Percentiles rank a stretch among this genome's conserved stretches.
phyloP scores from a whole-genome alignment of 2,113 vertebrate genomes.

The Hyla sarda region DNA sequence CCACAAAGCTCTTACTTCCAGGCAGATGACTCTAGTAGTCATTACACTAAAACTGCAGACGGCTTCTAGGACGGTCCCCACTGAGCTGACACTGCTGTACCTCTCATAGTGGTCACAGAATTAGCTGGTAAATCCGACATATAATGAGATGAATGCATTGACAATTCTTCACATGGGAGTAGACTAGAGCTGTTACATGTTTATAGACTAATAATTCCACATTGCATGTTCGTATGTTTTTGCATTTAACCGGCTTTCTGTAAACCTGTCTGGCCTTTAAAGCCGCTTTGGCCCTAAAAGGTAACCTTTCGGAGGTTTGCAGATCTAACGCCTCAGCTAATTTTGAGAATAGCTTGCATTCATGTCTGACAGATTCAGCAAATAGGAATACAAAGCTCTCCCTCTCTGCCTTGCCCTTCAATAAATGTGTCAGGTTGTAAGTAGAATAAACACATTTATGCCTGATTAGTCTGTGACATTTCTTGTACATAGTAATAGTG shows the following conservation, averaged over 20 bases:
- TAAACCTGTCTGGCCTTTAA: constrained; percentile 21
- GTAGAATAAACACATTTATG: neutral
- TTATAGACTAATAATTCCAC: constrained; percentile 14
- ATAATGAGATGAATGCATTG: neutral
- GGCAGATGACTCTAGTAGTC: too few species aligned
- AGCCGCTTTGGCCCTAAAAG: neutral
- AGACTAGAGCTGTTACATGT: constrained; percentile 17
- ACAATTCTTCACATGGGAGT: neutral
- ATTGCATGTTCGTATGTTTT: neutral
- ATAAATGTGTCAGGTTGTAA: neutral
- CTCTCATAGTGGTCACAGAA: neutral
- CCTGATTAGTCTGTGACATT: constrained; percentile 27
- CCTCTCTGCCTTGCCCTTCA: neutral
- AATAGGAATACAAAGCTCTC: neutral
- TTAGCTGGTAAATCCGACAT: neutral
- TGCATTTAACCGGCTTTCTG: constrained; percentile 2
- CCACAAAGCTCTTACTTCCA: neutral
- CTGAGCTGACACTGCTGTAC: neutral
- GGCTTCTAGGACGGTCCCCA: neutral
- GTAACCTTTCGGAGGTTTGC: too few species aligned
- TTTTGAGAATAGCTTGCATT: neutral
- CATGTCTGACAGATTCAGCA: neutral
- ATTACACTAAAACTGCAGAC: too few species aligned
- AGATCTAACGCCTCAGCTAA: neutral
- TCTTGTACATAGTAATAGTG: neutral